Evolutionary conservation across 1,140 invertebrate genomes (phyloP), one percentile per base, ranked within the genome.

Genomic region (Metaphire vulgaris): DNA sequence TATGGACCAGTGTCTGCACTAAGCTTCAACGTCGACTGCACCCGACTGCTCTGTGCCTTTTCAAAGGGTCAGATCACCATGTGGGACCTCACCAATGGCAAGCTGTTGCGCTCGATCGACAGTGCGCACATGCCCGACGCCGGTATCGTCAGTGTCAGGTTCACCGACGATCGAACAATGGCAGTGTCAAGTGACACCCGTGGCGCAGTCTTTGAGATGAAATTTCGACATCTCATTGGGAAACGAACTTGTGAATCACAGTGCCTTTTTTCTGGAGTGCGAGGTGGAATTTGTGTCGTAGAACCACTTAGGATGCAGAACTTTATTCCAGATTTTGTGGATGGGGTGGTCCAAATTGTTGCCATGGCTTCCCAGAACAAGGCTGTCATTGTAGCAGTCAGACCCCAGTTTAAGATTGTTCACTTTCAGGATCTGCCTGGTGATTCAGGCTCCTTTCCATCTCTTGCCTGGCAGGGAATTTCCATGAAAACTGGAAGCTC

Each of bases 141-240:
- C 77, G 93, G 93, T 34, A 92, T 94, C 6, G 87, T 97, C 69
- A 91, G 94, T 84, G 88, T 97, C 70, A 87, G 93, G 90, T 93
- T 92, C 82, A 92, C 91, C 84, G 91, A 92, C 86, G 89, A 89
- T 77, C 89, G 90, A 33, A 90, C 90, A 2, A 83, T 94, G 71
- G 93, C 93, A 2, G 86, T 98, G n/a, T 93, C 94, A 71, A 92
- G 93, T 29, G 96, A 99, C 84, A 97, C 93, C 76, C 95, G 96
- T 16, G 97, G 97, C 0, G 97, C 94, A n/a, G 96, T 98, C 1
- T 99, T 97, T 90, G 92, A 98, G 81, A 88, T 98, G 16, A 92
- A 90, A 81, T 96, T 98, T 81, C 95, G 93, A 79, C 88, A 95
- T 75, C 91, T 93, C 2, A 89, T 97, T 82, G 95, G 95, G 1